Percentiles rank a stretch among this genome's conserved stretches.
Evolutionary conservation across 2,888 invertebrate species (phyloP).

Genomic region (Tineola bisselliella): DNA sequence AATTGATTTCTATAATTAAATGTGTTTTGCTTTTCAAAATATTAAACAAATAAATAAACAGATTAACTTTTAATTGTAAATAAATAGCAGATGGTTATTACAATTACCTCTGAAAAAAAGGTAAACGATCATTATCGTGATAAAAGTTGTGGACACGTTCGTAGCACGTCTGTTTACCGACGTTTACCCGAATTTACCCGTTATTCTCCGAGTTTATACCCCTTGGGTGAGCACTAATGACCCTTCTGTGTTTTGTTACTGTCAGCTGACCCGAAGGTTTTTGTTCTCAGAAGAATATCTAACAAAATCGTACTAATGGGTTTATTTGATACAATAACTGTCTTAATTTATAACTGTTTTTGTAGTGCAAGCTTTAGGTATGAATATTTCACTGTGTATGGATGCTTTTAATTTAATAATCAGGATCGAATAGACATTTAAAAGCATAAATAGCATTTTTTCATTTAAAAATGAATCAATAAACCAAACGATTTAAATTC

Average conservation of each 20-base stretch:
- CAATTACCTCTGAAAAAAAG: neutral
- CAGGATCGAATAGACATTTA: no score
- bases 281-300: neutral
- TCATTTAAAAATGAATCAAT: neutral
- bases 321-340: slow-evolving; percentile 3
- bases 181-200: neutral
- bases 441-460: neutral
- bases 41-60: no score
- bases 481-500: neutral
- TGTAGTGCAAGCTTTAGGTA: no score
- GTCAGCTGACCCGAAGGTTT: slow-evolving; percentile 1
- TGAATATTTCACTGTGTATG: no score
- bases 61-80: no score
- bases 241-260: slow-evolving; percentile 3
- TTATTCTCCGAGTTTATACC: neutral
- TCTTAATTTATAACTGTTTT: neutral
- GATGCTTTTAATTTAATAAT: no score
- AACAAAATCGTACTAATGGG: neutral
- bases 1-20: no score
- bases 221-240: neutral
- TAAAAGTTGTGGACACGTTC: neutral
- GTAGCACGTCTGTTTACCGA: neutral
- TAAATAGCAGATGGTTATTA: neutral
- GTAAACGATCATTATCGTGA: neutral
- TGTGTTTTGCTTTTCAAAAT: no score